A percentile compares a stretch with the other conserved stretches of the same genome.
Conservation (phyloP, 2,888 invertebrate species). For the Norana najaformis region DNA sequence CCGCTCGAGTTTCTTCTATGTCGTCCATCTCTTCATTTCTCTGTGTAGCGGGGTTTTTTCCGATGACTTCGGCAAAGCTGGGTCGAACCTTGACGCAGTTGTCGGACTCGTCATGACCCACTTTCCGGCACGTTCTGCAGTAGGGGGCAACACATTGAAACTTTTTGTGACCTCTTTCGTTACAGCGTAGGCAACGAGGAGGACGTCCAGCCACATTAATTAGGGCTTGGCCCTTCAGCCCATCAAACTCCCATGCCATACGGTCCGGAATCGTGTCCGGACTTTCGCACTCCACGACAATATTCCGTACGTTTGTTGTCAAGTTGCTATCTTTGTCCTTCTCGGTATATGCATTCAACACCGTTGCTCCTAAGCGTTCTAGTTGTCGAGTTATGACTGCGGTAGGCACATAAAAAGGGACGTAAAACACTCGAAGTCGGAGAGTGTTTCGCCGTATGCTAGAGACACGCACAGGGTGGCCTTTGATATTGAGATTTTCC, state of each 20-base stretch:
- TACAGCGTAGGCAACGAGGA: not conserved
- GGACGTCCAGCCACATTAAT: not conserved
- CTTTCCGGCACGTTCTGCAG: not conserved
- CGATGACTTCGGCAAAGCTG: not conserved
- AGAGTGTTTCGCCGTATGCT: not conserved
- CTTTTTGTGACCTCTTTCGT: not conserved
- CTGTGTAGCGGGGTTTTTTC: too few species aligned
- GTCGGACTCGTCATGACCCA: not conserved
- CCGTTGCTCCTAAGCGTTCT: not conserved
- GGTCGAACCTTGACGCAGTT: not conserved
- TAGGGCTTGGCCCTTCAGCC: not conserved
- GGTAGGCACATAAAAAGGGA: not conserved
- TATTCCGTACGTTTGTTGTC: not conserved
- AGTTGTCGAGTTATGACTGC: not conserved
- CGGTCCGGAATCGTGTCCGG: not conserved
- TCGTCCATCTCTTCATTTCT: not conserved
- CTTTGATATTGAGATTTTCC: not conserved
- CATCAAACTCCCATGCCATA: not conserved
- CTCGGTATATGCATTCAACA: not conserved
- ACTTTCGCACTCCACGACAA: not conserved
- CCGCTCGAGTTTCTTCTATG: not conserved
- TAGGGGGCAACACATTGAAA: not conserved
- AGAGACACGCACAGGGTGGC: not conserved
- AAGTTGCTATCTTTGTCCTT: not conserved
- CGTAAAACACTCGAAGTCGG: not conserved